Percentiles rank a stretch among this genome's conserved stretches.
These are phyloP conservation scores for Hypolimnas misippus DNA, from an alignment of 2,888 invertebrate genomes.

Conservation along the genomic window DNA sequence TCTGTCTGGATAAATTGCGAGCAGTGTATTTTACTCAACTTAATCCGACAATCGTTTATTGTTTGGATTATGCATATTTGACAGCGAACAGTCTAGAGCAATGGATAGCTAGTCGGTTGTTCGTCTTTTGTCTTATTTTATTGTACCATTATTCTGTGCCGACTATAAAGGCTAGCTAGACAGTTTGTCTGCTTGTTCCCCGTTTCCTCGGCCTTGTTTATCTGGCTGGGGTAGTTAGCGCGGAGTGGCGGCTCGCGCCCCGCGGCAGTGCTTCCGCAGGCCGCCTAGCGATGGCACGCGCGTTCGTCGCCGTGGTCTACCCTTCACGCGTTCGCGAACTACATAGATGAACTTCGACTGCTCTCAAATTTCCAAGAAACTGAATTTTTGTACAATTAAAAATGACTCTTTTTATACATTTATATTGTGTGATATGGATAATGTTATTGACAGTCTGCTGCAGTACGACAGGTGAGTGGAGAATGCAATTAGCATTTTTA, in stretches of 20 bases:
- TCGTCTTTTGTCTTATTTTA: conserved; percentile 78
- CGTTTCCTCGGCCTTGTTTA: conserved; percentile 81
- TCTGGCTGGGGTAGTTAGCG: conserved; percentile 73
- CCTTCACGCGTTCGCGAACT: conserved; percentile 58
- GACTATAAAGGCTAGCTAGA: conserved; percentile 77
- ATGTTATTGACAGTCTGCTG: conserved; percentile 70
- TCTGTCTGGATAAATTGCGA: conserved; percentile 10
- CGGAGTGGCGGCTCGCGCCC: conserved; percentile 59
- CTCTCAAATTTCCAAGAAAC: conserved; percentile 44
- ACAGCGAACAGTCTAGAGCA: conserved; percentile 48
- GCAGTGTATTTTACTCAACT: conserved; percentile 20
- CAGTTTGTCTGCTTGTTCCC: conserved; percentile 81
- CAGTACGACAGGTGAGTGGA: conserved; percentile 76
- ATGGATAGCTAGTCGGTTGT: conserved; percentile 54
- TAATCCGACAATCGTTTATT: conserved; percentile 44
- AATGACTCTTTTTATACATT: conserved; percentile 82
- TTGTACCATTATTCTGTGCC: conserved; percentile 68
- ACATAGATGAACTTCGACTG: conserved; percentile 66
- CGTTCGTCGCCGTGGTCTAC: conserved; percentile 55
- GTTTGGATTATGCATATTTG: conserved; percentile 50
- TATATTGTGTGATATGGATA: conserved; percentile 79
- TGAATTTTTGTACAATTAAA: conserved; percentile 62
- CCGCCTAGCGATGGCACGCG: conserved; percentile 78
- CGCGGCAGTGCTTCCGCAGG: conserved; percentile 56
- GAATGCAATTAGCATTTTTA: conserved; percentile 75